Evolutionary conservation across 1,140 invertebrate species (phyloP).

Genomic region (Sarcophaga bullata): DNA sequence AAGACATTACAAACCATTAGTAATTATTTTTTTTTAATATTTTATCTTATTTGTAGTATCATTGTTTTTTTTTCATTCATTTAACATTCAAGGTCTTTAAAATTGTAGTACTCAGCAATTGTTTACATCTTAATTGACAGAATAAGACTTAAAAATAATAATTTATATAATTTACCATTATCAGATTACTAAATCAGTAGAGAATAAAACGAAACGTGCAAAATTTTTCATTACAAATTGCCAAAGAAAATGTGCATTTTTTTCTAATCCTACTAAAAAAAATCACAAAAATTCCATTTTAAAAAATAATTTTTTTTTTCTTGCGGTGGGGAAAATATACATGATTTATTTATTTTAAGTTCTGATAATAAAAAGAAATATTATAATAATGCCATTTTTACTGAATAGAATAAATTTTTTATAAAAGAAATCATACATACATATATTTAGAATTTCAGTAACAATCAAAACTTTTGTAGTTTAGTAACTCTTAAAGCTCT

Average conservation of each 20-base stretch:
- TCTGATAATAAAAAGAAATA: background rate
- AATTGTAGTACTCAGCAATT: background rate
- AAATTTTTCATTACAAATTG: constrained; percentile 15
- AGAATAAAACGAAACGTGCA: background rate
- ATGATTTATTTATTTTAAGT: background rate
- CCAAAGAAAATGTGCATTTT: constrained; percentile 25
- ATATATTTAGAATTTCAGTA: no score
- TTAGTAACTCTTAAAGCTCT: background rate
- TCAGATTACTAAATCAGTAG: background rate
- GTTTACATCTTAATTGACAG: background rate
- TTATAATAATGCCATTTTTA: background rate
- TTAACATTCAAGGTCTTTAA: background rate
- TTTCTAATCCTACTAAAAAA: background rate
- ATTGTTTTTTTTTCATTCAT: background rate
- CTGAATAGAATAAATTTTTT: no score
- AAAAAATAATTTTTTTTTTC: background rate
- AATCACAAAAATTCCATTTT: background rate
- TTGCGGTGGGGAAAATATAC: background rate
- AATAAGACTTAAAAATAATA: background rate
- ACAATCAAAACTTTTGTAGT: background rate
- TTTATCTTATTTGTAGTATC: background rate
- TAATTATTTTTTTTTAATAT: background rate
- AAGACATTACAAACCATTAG: background rate
- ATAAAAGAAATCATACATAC: no score
- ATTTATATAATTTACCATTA: background rate